phyloP scores from a whole-genome alignment of 1,140 invertebrate genomes.

The Capitella teleta region DNA sequence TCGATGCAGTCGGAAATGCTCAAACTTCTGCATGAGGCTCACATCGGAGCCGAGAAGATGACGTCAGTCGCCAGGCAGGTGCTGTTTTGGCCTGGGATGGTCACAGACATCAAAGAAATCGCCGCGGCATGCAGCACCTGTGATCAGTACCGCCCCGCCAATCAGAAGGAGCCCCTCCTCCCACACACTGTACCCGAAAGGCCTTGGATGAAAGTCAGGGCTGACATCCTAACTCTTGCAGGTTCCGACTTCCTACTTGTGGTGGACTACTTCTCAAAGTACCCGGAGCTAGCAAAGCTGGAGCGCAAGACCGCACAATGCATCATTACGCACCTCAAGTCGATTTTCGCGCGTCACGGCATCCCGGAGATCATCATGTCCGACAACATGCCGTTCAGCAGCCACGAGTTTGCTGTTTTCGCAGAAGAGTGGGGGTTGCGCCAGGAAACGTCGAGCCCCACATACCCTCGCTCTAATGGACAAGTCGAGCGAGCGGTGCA shows the following conservation, averaged over 20 bases:
- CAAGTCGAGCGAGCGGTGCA: too few relatives aligned
- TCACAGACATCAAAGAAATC: conserved; percentile 17
- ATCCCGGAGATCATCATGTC: conserved; percentile 18
- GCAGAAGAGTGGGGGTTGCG: too few relatives aligned
- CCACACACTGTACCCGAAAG: background rate
- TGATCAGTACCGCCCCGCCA: conserved; percentile 8
- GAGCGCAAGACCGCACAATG: conserved; percentile 8
- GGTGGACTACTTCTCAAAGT: conserved; percentile 21
- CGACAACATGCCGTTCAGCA: conserved; percentile 18
- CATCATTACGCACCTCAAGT: conserved; percentile 12
- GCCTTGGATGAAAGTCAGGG: conserved; percentile 1
- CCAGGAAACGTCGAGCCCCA: too few relatives aligned
- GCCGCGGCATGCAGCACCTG: conserved; percentile 15
- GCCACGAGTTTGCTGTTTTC: conserved; percentile 6
- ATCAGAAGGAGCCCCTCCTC: conserved; percentile 1
- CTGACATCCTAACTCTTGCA: background rate
- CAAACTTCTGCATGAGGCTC: conserved; percentile 13
- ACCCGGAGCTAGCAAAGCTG: conserved; percentile 15
- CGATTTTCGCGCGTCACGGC: conserved; percentile 16
- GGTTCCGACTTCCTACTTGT: conserved; percentile 14
- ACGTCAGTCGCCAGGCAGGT: conserved; percentile 9
- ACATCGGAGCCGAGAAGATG: conserved; percentile 16
- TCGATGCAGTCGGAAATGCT: too few relatives aligned
- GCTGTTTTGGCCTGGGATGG: conserved; percentile 19
- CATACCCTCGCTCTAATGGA: too few relatives aligned